A percentile compares a stretch with the other conserved stretches of the same genome.
Evolutionary conservation across 2,113 vertebrate species (phyloP).

Genomic region (Chamaetylas fuelleborni): DNA sequence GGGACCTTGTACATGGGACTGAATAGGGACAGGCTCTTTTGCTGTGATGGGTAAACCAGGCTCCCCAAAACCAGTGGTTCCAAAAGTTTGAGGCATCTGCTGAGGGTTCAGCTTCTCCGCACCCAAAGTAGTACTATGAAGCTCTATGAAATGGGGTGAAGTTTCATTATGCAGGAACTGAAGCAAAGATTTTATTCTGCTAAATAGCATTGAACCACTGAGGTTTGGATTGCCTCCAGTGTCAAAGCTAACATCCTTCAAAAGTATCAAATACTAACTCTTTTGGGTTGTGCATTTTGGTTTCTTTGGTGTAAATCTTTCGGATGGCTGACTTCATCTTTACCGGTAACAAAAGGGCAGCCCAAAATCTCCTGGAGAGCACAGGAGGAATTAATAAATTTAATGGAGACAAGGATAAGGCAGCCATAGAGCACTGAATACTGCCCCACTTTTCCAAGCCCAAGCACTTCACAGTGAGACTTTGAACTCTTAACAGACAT

Average conservation of each 20-base stretch:
- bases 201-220: not conserved
- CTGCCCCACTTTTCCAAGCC: conserved; percentile 9
- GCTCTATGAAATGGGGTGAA: not conserved
- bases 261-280: not conserved
- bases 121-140: not conserved
- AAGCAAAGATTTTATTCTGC: not conserved
- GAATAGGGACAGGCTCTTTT: not conserved
- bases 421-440: not conserved
- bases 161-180: not conserved
- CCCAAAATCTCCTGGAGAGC: not conserved
- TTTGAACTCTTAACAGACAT: conserved; percentile 11
- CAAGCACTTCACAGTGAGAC: not conserved
- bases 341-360: not conserved
- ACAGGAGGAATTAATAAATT: not conserved
- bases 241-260: not conserved
- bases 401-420: not conserved
- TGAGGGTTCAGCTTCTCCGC: not conserved
- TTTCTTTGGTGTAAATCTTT: not conserved
- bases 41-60: not conserved
- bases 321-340: not conserved
- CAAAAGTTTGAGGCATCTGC: rapidly evolving
- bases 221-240: not conserved
- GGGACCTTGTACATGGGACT: not conserved
- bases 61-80: not conserved
- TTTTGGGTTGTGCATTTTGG: not conserved